Base-by-base conservation (phyloP, 53 echinoderm and acorn worm species). In the Luidia sarsii region DNA sequence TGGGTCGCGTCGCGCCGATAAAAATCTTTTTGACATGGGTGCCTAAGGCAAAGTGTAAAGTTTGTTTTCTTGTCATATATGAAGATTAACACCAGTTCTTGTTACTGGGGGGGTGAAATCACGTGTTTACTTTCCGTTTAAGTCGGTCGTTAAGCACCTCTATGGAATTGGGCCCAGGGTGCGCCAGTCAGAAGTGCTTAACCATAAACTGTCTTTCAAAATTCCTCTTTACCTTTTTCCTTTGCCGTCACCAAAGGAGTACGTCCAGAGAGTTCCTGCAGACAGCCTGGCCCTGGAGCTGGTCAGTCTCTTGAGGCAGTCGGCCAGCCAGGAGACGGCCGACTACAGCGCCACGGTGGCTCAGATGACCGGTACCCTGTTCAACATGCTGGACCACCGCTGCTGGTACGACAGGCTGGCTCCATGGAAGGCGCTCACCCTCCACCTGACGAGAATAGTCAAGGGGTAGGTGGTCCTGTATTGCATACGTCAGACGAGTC, bases 311-410 rank as follows among this genome's bases (percentile, higher is more conserved):
- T 45, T 70, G 11, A 45, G 50, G 49, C 60, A 61, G 30, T 10
- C 39, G 3, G 48, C 22, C 50, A 62, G 56, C 21, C 61, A 29
- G 31, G 32, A 32, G 60, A 60, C 30, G 10, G 19, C 32, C 30
- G 16, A 59, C 0, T 61, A 77, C 77, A 77, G 43, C 45, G 18
- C 29, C 8, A 31, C 30, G n/a, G 33, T 77, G 18, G 6, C 11
- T 45, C 22, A n/a, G 33, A 43, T 77, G n/a, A 77, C 46, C 59
- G 61, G 22, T 11, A 28, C 71, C 32, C 60, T 86, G 37, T 86
- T 86, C 33, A 34, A 66, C 29, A 54, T 86, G 79, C 43, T 86
- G 86, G 86, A 86, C 39, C 80, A 80, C 57, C 55, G 56, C 13
- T 86, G 67, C 79, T 86, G 86, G 86, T 67, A 68, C n/a, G 19